Evolutionary conservation across 1,140 invertebrate species (phyloP).

Genomic region (Lucilia sericata): DNA sequence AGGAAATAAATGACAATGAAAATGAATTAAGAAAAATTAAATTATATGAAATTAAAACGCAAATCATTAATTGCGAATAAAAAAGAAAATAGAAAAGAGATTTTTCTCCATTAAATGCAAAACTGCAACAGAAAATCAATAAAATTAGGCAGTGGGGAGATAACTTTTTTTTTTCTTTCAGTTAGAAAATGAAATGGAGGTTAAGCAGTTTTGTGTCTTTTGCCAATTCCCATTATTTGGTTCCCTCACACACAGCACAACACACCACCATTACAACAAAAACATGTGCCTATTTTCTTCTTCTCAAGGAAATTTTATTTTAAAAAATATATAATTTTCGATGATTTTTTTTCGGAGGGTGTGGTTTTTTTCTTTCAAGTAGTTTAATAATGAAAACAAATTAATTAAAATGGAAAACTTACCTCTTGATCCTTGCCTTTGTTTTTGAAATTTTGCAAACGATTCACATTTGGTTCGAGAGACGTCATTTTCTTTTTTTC

Average conservation of each 20-base stretch:
- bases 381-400: background rate
- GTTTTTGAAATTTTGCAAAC: slow-evolving; percentile 95
- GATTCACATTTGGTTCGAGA: slow-evolving; percentile 63
- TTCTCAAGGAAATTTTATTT: slow-evolving; percentile 37
- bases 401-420: slow-evolving; percentile 69
- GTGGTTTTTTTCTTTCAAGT: background rate
- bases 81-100: background rate
- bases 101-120: background rate
- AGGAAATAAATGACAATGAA: slow-evolving; percentile 35
- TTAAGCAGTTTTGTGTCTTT: slow-evolving; percentile 29
- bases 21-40: background rate
- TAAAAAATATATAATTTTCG: background rate
- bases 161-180: background rate
- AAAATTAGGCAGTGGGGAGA: background rate
- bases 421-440: slow-evolving; percentile 97
- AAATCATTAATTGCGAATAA: slow-evolving; percentile 15
- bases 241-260: background rate
- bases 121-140: slow-evolving; percentile 30
- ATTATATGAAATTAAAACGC: background rate
- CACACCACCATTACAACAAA: slow-evolving; percentile 37
- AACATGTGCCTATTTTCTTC: slow-evolving; percentile 37
- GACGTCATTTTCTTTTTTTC: slow-evolving; percentile 48
- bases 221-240: slow-evolving; percentile 26
- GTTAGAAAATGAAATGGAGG: slow-evolving; percentile 14
- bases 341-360: background rate